Base-by-base conservation (phyloP, 2,113 vertebrate genomes). In the Dendropsophus ebraccatus region DNA sequence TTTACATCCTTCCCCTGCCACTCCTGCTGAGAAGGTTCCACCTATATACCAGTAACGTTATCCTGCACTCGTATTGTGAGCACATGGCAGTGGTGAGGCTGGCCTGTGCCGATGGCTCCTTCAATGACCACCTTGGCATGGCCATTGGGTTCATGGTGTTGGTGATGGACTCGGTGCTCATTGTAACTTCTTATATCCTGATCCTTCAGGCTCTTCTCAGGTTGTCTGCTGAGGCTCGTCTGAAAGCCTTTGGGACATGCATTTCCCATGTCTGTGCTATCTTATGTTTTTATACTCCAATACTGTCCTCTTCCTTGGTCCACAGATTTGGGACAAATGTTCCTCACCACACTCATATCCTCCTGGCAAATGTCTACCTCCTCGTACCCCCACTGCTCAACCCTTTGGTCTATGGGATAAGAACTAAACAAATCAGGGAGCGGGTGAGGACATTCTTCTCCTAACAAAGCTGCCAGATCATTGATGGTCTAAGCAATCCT, bases 391-490 rank as follows among this genome's bases (percentile, higher is more conserved):
- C 87, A 19, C 81, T 87, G 73, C 85, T 88, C 6, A 87, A 90
- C 56, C 88, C 89, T n/a, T 52, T 90, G 23, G 88, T 90, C 25
- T 90, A 90, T 75, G 89, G 89, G 19, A 81, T 89, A n/a, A 88
- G 88, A 85, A 89, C 87, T 32, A 90, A 87, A 85, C 83, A 88
- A 77, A 89, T 90, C 75, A 85, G 88, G 25, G 35, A 85, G 16
- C 70, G 87, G 2, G 87, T 89, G 14, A 77, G 47, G 7, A 77
- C 2, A 1, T 77, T 32, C 25, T 77, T 77, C 45, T 77, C n/a
- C 14, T 49, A 11, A 25, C n/a, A 32, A 4, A 77, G 0, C 6
- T 30, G 5, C 2, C 4, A 75, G 1, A 8, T 72, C 23, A 11
- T 21, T 23, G 9, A 49, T 49, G 47, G 47, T 5, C 4, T 11